These are phyloP conservation scores for Acanthopleura granulata DNA, from an alignment of 2,888 invertebrate species.

Conservation along the genomic window DNA sequence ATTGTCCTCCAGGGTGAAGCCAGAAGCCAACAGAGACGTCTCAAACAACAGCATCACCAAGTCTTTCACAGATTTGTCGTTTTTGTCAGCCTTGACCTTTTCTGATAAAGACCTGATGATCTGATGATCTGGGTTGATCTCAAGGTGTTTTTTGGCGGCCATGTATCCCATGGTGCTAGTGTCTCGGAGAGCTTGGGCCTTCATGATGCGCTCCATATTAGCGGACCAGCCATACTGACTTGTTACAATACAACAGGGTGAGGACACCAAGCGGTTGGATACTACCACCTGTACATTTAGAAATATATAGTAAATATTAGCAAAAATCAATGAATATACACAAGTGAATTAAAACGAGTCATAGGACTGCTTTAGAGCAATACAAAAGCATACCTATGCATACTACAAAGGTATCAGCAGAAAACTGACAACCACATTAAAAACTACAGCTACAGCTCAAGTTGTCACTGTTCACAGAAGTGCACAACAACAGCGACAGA, in stretches of 20 bases:
- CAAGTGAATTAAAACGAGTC: too few relatives aligned
- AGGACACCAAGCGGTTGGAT: constrained; percentile 95
- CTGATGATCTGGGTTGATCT: constrained; percentile 96
- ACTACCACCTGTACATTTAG: constrained; percentile 82
- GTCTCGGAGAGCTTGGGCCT: constrained; percentile 97
- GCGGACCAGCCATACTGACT: constrained; percentile 99
- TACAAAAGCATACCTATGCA: too few relatives aligned
- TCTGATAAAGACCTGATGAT: constrained; percentile 91
- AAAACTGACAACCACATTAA: too few relatives aligned
- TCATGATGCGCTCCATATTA: constrained; percentile 99
- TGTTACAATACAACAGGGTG: constrained; percentile 99
- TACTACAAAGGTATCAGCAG: too few relatives aligned
- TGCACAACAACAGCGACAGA: too few relatives aligned
- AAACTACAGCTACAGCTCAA: too few relatives aligned
- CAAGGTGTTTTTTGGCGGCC: constrained; percentile 99
- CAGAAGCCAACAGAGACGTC: constrained; percentile 95
- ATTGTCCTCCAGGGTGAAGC: constrained; percentile 96
- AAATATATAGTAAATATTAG: too few relatives aligned
- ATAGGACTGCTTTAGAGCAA: too few relatives aligned
- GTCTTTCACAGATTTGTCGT: constrained; percentile 98
- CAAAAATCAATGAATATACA: too few relatives aligned
- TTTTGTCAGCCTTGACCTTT: constrained; percentile 96
- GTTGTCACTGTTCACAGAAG: too few relatives aligned
- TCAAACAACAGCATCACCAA: constrained; percentile 95
- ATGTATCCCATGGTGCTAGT: constrained; percentile 99